Conservation (phyloP, 2,797 vertebrate genomes). For the Sciaenops ocellatus region DNA sequence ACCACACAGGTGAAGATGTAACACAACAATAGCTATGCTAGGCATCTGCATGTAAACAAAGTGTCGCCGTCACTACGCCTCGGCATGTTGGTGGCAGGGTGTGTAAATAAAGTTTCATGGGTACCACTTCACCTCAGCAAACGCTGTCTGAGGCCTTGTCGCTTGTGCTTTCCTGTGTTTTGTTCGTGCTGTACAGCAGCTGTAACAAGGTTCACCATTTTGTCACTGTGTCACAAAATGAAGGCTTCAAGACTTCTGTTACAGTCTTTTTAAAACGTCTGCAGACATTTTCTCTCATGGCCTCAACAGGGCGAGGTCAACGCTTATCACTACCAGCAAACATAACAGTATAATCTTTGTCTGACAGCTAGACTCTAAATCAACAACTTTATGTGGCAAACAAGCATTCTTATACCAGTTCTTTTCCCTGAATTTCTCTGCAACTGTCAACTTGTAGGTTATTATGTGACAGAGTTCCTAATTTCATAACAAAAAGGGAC, state of each 20-base stretch:
- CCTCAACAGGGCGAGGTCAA: conserved; percentile 9
- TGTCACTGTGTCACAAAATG: neutral
- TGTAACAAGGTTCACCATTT: neutral
- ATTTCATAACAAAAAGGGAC: neutral
- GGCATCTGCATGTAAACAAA: conserved; percentile 28
- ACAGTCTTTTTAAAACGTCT: neutral
- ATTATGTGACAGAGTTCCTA: too few species aligned
- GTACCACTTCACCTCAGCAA: neutral
- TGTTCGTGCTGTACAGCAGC: neutral
- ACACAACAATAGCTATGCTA: conserved; percentile 16
- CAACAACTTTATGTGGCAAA: neutral
- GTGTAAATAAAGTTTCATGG: conserved; percentile 36
- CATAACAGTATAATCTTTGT: conserved; percentile 34
- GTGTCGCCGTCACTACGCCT: neutral
- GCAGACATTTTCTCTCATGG: conserved; percentile 7
- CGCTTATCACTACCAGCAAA: conserved; percentile 40
- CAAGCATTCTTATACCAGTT: neutral
- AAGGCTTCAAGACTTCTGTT: neutral
- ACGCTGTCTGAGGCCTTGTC: neutral
- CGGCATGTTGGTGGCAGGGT: neutral
- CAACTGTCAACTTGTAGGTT: neutral
- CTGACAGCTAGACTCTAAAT: conserved; percentile 28
- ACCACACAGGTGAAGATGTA: conserved; percentile 6
- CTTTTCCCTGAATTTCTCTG: neutral
- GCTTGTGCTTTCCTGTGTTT: neutral